These are phyloP conservation scores for Irena cyanogastra DNA, from an alignment of 2,113 vertebrate genomes.

Conservation along the genomic window DNA sequence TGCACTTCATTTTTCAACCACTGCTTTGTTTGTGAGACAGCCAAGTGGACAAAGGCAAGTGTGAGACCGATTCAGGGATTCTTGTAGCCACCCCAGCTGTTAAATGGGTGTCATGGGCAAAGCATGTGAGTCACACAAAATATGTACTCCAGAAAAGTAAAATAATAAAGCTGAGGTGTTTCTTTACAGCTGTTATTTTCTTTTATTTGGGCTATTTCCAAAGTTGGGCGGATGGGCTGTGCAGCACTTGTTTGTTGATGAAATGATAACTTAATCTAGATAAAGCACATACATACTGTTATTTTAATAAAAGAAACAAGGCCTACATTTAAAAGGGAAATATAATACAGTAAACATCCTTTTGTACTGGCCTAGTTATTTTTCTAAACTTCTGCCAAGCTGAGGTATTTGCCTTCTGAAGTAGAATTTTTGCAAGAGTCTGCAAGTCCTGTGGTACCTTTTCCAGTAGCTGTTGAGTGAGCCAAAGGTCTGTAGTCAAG, in stretches of 20 bases:
- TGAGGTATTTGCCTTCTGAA: constrained; percentile 15
- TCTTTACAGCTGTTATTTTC: background rate
- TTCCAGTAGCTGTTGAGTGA: background rate
- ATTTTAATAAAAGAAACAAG: constrained; percentile 37
- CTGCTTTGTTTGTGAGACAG: background rate
- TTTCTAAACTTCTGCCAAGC: constrained; percentile 32
- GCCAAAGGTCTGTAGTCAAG: constrained; percentile 25
- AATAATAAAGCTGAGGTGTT: background rate
- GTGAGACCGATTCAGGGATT: background rate
- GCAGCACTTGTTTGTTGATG: background rate
- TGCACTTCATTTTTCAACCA: background rate
- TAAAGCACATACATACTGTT: background rate
- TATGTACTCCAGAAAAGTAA: background rate
- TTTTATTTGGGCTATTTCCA: constrained; percentile 11
- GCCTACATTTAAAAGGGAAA: constrained; percentile 1
- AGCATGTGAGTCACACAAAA: background rate
- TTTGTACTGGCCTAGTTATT: constrained; percentile 22
- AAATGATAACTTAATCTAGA: constrained; percentile 30
- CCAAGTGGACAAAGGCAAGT: background rate
- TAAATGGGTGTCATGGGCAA: background rate
- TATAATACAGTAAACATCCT: constrained; percentile 25
- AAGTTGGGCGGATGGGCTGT: background rate
- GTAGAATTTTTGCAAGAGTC: background rate
- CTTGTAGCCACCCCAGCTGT: background rate
- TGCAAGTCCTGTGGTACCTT: constrained; percentile 29